Evolutionary conservation across 1,140 invertebrate genomes (phyloP).

Genomic region (Drosophila chauvacae): DNA sequence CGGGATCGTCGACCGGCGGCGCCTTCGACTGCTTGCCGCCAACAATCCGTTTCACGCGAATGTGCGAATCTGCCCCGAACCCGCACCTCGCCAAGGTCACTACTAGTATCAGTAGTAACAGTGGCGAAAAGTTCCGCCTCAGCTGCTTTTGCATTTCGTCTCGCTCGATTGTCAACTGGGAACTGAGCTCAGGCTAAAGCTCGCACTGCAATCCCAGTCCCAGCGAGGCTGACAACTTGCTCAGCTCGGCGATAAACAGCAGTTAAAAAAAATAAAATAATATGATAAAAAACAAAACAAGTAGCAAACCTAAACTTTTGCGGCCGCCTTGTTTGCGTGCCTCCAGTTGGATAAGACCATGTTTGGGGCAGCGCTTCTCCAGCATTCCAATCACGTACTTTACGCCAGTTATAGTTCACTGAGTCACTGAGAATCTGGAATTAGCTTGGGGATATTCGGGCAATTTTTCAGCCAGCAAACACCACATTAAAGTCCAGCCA

Average conservation of each 20-base stretch:
- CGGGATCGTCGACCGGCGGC: conserved; percentile 87
- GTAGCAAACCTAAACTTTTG: conserved; percentile 21
- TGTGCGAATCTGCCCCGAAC: conserved; percentile 20
- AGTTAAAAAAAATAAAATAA: conserved; percentile 22
- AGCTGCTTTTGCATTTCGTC: conserved; percentile 52
- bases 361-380: conserved; percentile 26
- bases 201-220: conserved; percentile 7
- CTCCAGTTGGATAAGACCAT: conserved; percentile 46
- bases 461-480: conserved; percentile 10
- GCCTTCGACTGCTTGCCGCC: conserved; percentile 85
- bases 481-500: background rate
- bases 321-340: conserved; percentile 43
- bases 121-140: conserved; percentile 53
- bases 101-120: conserved; percentile 3
- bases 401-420: conserved; percentile 35
- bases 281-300: conserved; percentile 34
- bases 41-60: conserved; percentile 86
- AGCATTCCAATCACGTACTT: conserved; percentile 63
- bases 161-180: conserved; percentile 61
- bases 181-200: conserved; percentile 48
- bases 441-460: conserved; percentile 19
- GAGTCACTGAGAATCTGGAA: conserved; percentile 32
- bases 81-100: conserved; percentile 47
- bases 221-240: conserved; percentile 51
- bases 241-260: conserved; percentile 60